These are phyloP conservation scores for Melanotaenia maccullochi DNA, from an alignment of 2,797 vertebrate species.

Conservation along the genomic window DNA sequence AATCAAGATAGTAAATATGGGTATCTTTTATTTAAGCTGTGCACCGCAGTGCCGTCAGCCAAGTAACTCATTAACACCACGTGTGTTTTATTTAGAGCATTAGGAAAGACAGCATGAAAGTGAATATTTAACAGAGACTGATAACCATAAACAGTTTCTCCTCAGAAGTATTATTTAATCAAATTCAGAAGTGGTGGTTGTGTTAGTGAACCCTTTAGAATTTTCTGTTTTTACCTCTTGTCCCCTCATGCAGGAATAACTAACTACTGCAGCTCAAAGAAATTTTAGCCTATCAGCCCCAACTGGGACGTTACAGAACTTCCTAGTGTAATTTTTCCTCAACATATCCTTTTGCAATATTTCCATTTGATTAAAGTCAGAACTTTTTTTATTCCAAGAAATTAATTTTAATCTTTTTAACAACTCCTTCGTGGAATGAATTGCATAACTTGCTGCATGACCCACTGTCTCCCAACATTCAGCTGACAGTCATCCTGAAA, in stretches of 20 bases:
- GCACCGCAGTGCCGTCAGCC: neutral
- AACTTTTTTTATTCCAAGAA: neutral
- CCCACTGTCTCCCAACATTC: neutral
- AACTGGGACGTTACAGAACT: neutral
- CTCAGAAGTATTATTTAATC: conserved; percentile 11
- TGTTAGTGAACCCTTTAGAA: neutral
- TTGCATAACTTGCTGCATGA: neutral
- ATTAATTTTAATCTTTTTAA: neutral
- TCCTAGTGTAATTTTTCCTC: neutral
- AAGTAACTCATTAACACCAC: conserved; percentile 26
- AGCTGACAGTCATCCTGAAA: neutral
- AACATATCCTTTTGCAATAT: neutral
- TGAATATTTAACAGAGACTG: conserved; percentile 40
- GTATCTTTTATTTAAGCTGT: neutral
- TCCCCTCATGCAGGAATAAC: neutral
- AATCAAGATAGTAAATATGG: neutral
- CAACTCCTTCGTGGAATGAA: neutral
- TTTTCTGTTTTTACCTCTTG: neutral
- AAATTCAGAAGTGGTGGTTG: conserved; percentile 4
- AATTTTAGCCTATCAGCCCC: neutral
- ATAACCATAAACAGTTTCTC: conserved; percentile 14
- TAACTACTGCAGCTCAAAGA: neutral
- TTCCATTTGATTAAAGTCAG: neutral
- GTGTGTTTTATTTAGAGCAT: conserved; percentile 13
- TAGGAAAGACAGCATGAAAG: conserved; percentile 31